phyloP scores from a whole-genome alignment of 1,140 invertebrate genomes.

The Adelges cooleyi region DNA sequence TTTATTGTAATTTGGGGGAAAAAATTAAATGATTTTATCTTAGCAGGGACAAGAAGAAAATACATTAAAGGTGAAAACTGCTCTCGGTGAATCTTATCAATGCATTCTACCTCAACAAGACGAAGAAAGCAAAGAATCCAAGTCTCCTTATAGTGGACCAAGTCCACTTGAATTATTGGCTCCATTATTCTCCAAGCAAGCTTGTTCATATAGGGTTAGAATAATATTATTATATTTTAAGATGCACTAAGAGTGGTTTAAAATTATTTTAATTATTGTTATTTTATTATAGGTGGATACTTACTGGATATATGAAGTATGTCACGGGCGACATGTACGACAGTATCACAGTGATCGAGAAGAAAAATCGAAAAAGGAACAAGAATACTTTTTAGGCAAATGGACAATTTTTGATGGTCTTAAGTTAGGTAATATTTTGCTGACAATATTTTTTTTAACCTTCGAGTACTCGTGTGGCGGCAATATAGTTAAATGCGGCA shows the following conservation, averaged over 20 bases:
- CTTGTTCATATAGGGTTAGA: constrained; percentile 67
- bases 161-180: constrained; percentile 64
- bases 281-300: constrained; percentile 57
- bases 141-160: constrained; percentile 37
- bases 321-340: constrained; percentile 77
- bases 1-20: no score
- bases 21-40: constrained; percentile 51
- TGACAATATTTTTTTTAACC: no score
- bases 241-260: background rate
- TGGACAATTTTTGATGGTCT: constrained; percentile 41
- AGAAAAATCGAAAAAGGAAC: constrained; percentile 58
- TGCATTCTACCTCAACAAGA: constrained; percentile 7
- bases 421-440: constrained; percentile 5
- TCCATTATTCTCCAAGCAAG: constrained; percentile 56
- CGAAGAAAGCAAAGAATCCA: constrained; percentile 36
- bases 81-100: constrained; percentile 7
- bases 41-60: constrained; percentile 54
- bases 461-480: no score
- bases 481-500: no score
- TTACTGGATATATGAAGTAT: constrained; percentile 96
- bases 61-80: constrained; percentile 37
- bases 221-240: constrained; percentile 18
- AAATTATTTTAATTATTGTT: background rate
- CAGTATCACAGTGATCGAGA: constrained; percentile 94
- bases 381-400: constrained; percentile 70